Base-by-base conservation (phyloP, 2,888 invertebrate species). In the Phaedon cochleariae region DNA sequence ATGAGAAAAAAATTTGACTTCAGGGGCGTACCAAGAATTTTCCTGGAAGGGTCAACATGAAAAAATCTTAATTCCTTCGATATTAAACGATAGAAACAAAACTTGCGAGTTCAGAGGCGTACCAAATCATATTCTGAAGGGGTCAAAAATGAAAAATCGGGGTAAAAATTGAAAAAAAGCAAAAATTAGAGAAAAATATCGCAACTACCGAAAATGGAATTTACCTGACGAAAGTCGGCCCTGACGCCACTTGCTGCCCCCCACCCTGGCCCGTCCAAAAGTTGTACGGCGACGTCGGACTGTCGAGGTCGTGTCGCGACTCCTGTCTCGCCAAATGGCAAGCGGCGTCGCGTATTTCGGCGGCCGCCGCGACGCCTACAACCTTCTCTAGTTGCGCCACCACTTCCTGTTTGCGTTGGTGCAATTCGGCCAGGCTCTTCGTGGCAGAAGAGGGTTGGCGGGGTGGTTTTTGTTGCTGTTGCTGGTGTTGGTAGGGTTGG, bases 381-480 rank as follows among this genome's bases (percentile, higher is more conserved):
- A 89, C 87, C 73, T 87, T 87, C 74, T 89, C 89, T 51, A 90
- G 77, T 67, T 88, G 88, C 64, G 85, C 85, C 21, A 89, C 83
- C 54, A 90, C 87, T 75, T 89, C 89, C 79, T 87, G 87, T 76
- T 86, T 87, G 3, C 89, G 84, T 73, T 89, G 88, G 65, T 89
- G 85, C 57, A 90, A 80, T 72, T 87, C 86, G 1, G 87, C 87
- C 49, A 89, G 79, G 65, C 85, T 87, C 76, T 87, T 87, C 10
- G 86, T 85, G 29, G 82, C 78, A 21, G 80, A 76, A 53, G 82
- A 76, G 31, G 72, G 76, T 17, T 74, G 67, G n/a, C 41, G 41
- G 3, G 41, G 3, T 15, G 41, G 15, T 6, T 57, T 57, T 17
- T 29, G 18, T 22, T 57, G 41, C 71, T 66, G 77, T 65, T 59